These are phyloP conservation scores for Crossoptilon crossoptilon DNA, from an alignment of 2,797 vertebrate species.

Conservation along the genomic window DNA sequence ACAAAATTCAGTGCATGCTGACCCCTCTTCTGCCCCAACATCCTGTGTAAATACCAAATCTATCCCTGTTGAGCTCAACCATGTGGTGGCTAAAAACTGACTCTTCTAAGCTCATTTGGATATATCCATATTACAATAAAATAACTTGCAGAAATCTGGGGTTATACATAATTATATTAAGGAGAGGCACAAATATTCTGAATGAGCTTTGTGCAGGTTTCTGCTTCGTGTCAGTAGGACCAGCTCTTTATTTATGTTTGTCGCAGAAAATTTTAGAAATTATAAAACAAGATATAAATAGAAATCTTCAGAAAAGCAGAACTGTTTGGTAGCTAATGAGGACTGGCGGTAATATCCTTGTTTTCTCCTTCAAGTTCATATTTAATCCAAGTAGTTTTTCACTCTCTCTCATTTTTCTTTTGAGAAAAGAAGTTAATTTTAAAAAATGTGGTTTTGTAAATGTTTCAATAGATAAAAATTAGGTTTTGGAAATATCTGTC, in stretches of 20 bases:
- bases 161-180: background rate
- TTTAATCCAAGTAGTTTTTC: background rate
- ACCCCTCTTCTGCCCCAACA: background rate
- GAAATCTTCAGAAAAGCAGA: slow-evolving; percentile 2
- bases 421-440: background rate
- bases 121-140: background rate
- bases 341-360: background rate
- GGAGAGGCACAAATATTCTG: background rate
- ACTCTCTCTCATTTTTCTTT: background rate
- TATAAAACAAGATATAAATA: slow-evolving; percentile 38
- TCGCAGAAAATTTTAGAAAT: slow-evolving; percentile 13
- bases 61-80: background rate
- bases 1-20: background rate
- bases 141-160: background rate
- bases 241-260: slow-evolving; percentile 1
- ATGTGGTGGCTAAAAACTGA: background rate
- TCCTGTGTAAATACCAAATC: background rate
- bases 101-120: background rate
- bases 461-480: background rate
- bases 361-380: background rate
- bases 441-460: slow-evolving; percentile 9
- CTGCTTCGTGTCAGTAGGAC: background rate
- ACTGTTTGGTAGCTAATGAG: background rate
- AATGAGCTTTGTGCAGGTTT: background rate
- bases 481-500: background rate